Evolutionary conservation across 2,113 vertebrate species (phyloP).

Genomic region (Grantiella picta): DNA sequence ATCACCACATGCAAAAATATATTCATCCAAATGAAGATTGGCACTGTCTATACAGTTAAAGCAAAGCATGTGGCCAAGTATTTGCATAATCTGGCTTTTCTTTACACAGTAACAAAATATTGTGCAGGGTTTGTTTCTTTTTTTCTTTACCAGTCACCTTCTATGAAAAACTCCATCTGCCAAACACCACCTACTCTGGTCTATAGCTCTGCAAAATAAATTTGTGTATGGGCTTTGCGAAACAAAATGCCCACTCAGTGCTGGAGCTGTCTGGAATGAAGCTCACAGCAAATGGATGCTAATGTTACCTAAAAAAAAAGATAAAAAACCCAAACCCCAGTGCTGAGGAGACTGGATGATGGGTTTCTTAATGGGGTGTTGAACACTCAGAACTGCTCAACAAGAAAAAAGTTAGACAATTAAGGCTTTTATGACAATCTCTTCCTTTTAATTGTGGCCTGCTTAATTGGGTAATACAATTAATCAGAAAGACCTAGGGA

Average conservation of each 20-base stretch:
- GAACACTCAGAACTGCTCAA: not conserved
- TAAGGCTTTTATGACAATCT: not conserved
- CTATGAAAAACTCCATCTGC: conserved; percentile 29
- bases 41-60: not conserved
- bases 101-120: conserved; percentile 34
- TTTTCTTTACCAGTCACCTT: conserved; percentile 8
- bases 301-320: not conserved
- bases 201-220: conserved; percentile 9
- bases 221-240: not conserved
- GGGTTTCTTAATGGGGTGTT: not conserved
- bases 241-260: conserved; percentile 1
- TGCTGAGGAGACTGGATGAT: not conserved
- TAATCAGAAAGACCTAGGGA: conserved; percentile 47
- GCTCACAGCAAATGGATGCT: not conserved
- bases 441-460: conserved; percentile 37
- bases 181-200: conserved; percentile 17
- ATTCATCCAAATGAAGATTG: not conserved
- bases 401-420: conserved; percentile 2
- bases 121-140: not conserved
- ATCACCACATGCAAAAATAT: not conserved
- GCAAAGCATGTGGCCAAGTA: not conserved
- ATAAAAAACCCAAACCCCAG: not conserved
- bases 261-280: not conserved
- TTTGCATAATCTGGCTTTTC: conserved; percentile 19
- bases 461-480: conserved; percentile 38